A percentile compares a stretch with the other conserved stretches of the same genome.
phyloP scores from a whole-genome alignment of 2,888 invertebrate species.

The Hanleya hanleyi region DNA sequence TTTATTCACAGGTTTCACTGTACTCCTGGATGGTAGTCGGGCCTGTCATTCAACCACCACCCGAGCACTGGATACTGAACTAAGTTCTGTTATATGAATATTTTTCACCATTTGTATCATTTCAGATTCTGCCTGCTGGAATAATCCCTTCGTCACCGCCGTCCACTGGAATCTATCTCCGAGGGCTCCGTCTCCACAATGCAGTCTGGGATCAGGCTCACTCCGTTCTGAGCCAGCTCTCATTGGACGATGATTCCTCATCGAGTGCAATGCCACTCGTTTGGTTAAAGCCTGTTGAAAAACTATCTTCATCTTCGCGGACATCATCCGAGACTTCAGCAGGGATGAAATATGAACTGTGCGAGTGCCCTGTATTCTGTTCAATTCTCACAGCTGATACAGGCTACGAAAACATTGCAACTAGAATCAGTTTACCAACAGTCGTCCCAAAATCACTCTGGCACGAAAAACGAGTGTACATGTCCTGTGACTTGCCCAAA shows the following conservation, averaged over 20 bases:
- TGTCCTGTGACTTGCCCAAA: too few species aligned
- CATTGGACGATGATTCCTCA: constrained; percentile 39
- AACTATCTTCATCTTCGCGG: constrained; percentile 13
- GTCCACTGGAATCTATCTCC: constrained; percentile 58
- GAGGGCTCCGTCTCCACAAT: constrained; percentile 59
- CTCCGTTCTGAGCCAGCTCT: constrained; percentile 47
- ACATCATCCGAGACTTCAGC: constrained; percentile 13
- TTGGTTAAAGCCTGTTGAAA: constrained; percentile 60
- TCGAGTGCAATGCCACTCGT: constrained; percentile 54
- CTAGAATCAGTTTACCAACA: too few species aligned
- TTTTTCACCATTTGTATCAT: constrained; percentile 5
- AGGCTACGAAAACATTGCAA: too few species aligned
- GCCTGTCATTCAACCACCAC: too few species aligned
- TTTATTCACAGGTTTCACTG: too few species aligned
- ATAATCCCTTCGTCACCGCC: constrained; percentile 51
- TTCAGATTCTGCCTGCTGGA: constrained; percentile 63
- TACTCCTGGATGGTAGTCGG: too few species aligned
- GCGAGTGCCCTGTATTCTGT: constrained; percentile 56
- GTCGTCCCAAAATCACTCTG: too few species aligned
- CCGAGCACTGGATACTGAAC: too few species aligned
- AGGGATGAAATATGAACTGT: constrained; percentile 39
- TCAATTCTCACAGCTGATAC: too few species aligned
- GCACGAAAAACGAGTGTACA: too few species aligned
- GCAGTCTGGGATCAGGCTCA: constrained; percentile 63
- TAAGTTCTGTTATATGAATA: too few species aligned